A percentile compares a stretch with the other conserved stretches of the same genome.
phyloP scores from a whole-genome alignment of 2,797 vertebrate genomes.

The Takifugu ocellatus region DNA sequence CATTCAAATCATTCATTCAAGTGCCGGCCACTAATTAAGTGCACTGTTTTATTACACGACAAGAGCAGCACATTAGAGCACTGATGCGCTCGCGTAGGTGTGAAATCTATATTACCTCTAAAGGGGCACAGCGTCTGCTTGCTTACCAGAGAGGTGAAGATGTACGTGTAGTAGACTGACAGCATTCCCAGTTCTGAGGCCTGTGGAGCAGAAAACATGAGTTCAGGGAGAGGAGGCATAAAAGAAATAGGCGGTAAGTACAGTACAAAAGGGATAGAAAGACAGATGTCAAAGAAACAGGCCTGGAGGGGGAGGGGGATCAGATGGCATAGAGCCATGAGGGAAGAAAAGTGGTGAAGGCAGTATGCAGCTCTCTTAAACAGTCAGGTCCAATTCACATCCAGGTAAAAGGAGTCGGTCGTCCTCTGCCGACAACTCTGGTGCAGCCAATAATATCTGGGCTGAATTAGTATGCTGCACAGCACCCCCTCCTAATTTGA shows the following conservation, averaged over 20 bases:
- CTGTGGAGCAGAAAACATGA: constrained; percentile 75
- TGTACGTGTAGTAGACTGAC: constrained; percentile 97
- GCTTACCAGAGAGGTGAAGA: constrained; percentile 99
- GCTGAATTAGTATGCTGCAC: constrained; percentile 61
- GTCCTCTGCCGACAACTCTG: constrained; percentile 58
- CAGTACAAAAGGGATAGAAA: constrained; percentile 3
- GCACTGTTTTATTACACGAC: constrained; percentile 16
- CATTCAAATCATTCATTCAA: constrained; percentile 33
- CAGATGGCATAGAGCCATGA: neutral
- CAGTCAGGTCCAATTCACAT: constrained; percentile 56
- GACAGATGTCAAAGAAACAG: constrained; percentile 20
- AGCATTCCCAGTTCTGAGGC: constrained; percentile 97
- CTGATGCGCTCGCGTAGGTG: constrained; percentile 18
- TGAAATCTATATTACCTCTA: constrained; percentile 14
- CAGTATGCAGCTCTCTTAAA: constrained; percentile 51
- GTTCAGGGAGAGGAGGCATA: constrained; percentile 22
- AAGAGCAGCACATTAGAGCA: constrained; percentile 6
- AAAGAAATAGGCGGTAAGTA: constrained; percentile 2
- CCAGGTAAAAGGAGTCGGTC: constrained; percentile 57
- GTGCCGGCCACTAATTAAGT: constrained; percentile 20
- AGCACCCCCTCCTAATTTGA: constrained; percentile 54
- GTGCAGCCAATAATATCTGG: constrained; percentile 61
- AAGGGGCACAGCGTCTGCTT: constrained; percentile 20
- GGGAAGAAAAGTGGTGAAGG: constrained; percentile 2
- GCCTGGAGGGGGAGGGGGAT: neutral